These are phyloP conservation scores for Plagiodera versicolora DNA, from an alignment of 2,888 invertebrate species.

Conservation along the genomic window DNA sequence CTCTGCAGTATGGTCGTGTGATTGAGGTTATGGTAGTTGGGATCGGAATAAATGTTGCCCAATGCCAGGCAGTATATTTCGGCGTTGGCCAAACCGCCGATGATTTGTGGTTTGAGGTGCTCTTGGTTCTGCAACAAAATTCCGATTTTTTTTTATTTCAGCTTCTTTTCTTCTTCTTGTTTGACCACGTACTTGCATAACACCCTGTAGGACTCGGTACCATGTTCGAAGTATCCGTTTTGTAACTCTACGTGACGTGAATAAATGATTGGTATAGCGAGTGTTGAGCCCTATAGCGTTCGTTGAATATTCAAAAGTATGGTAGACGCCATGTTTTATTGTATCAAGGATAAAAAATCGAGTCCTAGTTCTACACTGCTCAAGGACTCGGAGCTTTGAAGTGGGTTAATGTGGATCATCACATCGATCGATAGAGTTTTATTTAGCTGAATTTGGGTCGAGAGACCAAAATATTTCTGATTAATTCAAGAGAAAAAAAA, in stretches of 20 bases:
- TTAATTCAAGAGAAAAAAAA: too few species aligned
- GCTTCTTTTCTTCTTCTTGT: too few species aligned
- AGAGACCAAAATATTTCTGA: too few species aligned
- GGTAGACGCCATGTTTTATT: too few species aligned
- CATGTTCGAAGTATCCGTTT: not conserved
- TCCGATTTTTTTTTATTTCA: too few species aligned
- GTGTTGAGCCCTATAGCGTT: not conserved
- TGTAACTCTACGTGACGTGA: not conserved
- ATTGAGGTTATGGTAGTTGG: conserved; percentile 93
- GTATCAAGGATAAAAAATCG: not conserved
- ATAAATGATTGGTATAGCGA: not conserved
- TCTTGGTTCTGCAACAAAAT: conserved; percentile 80
- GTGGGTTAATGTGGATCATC: not conserved
- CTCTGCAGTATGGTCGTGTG: conserved; percentile 95
- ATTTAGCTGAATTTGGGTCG: not conserved
- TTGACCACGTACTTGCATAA: too few species aligned
- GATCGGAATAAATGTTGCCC: conserved; percentile 94
- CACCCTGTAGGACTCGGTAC: too few species aligned
- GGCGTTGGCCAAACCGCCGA: conserved; percentile 88
- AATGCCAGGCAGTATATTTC: conserved; percentile 93
- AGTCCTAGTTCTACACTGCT: not conserved
- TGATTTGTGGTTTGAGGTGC: conserved; percentile 90
- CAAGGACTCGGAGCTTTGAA: not conserved
- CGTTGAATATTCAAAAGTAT: too few species aligned
- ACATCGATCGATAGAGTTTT: not conserved